Evolutionary conservation across 2,888 invertebrate genomes (phyloP), one percentile per base, ranked within the genome.

Genomic region (Euclidia mi): DNA sequence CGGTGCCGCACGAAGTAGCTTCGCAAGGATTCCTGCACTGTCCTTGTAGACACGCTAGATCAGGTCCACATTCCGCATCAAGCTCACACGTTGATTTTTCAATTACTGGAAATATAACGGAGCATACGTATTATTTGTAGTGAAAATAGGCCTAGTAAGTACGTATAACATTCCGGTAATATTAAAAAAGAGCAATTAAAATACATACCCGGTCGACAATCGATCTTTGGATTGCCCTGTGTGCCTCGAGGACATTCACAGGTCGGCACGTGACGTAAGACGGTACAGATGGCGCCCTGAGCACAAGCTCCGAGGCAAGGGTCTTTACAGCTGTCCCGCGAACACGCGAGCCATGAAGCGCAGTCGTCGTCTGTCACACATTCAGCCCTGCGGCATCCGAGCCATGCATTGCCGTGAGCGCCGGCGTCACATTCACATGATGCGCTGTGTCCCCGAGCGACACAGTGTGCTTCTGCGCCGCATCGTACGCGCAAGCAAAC

Each of bases 251-350:
- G 97, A 86, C 98, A 98, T 71, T 96, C 96, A 78, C 98, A 98
- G 45, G 95, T 95, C 0, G 98, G 96, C 50, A 95, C 91, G 85
- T 98, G 98, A 66, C 97, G 96, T 47, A 95, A 94, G 3, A 98
- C 98, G 1, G 95, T 95, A 78, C 98, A 98, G 57, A 96, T 94
- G 1, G 98, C 97, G 7, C 95, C 95, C 3, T 95, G 90, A n/a
- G 97, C 97, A 82, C 98, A 98, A 48, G 96, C 95, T 81, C 98
- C 98, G 49, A 96, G 95, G 87, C 98, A 98, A 4, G 98, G 98
- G 91, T 97, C 96, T 78, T 96, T 96, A 80, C 98, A 99, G 56
- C 95, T 95, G 78, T 97, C 97, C 71, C 96, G 96, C 62, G 95
- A 95, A 79, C 98, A 98, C 6, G 98, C 97, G 69, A 98, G 91